Evolutionary conservation across 2,888 invertebrate genomes (phyloP), one percentile per base, ranked within the genome.

Genomic region (Phasia obesa): DNA sequence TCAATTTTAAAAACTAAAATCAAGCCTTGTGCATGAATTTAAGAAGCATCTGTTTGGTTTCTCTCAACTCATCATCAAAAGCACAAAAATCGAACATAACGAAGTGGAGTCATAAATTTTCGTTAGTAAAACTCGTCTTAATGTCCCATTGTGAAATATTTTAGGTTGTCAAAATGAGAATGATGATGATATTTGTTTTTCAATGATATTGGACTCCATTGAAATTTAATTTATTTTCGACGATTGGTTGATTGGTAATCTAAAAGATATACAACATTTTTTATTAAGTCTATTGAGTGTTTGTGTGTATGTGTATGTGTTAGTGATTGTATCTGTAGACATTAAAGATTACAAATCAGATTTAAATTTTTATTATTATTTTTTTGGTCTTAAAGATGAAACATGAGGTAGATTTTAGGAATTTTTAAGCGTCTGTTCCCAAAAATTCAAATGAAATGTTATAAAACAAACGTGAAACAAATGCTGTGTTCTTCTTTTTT

Each of bases 71-170:
- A 44, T 64, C 65, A 44, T 73, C 69, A 57, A 75, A 69, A 25
- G 19, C 25, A 62, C n/a, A 57, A 49, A 74, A 23, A 60, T 70
- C 35, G n/a, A 59, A 49, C 15, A 17, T 59, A 38, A 38, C 21
- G 65, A 49, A 55, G 60, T 42, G 47, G 19, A 67, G 71, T 67
- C 57, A 79, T 83, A 83, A 83, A 83, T 83, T 79, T 44, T 83
- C 55, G 65, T 77, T 62, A 69, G 73, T 62, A 69, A 73, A 69
- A 64, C 60, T 44, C 55, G 53, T 49, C 53, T 75, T 59, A 55
- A 74, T 73, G 59, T 67, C 55, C 70, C 75, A 83, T 35, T 11
- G 67, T 59, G 65, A 79, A 79, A 49, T 70, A 71, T 79, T 74
- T 77, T 55, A 35, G 59, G 13, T 44, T 79, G 82, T 75, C 75